Percentiles rank a stretch among this genome's conserved stretches.
Conservation (phyloP, 2,888 invertebrate species). For the Drosophila affinis region DNA sequence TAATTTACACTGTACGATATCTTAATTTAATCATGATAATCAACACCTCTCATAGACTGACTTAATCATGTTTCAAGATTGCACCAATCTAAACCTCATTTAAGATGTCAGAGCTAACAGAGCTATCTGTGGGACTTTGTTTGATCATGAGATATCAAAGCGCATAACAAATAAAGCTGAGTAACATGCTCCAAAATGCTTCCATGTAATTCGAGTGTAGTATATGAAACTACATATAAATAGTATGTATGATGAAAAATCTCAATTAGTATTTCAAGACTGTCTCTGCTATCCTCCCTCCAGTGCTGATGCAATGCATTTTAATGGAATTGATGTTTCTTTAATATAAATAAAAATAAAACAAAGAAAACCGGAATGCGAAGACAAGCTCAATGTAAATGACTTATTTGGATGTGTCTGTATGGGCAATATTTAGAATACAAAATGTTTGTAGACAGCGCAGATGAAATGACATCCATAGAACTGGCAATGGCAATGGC, state of each 20-base stretch:
- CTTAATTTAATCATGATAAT: background rate
- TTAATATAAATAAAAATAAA: constrained; percentile 6
- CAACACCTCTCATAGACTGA: background rate
- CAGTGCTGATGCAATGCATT: constrained; percentile 36
- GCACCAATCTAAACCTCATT: background rate
- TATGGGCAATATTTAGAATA: constrained; percentile 14
- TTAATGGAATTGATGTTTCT: constrained; percentile 14
- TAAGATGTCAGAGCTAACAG: background rate
- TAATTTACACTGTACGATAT: background rate
- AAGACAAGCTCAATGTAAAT: constrained; percentile 22
- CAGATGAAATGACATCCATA: constrained; percentile 10
- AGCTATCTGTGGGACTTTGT: background rate
- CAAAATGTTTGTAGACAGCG: constrained; percentile 28
- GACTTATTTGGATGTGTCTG: constrained; percentile 19
- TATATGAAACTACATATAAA: background rate
- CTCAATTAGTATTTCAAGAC: constrained; percentile 43
- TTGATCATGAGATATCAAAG: background rate
- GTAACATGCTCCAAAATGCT: background rate
- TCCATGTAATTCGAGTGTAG: constrained; percentile 23
- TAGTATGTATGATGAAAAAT: constrained; percentile 1
- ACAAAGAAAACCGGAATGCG: constrained; percentile 30
- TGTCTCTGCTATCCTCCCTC: constrained; percentile 17
- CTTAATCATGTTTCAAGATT: constrained; percentile 1
- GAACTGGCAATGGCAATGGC: constrained; percentile 24
- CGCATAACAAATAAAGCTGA: background rate